Conservation (phyloP, 2,888 invertebrate genomes). For the Agonopterix subpropinquella region DNA sequence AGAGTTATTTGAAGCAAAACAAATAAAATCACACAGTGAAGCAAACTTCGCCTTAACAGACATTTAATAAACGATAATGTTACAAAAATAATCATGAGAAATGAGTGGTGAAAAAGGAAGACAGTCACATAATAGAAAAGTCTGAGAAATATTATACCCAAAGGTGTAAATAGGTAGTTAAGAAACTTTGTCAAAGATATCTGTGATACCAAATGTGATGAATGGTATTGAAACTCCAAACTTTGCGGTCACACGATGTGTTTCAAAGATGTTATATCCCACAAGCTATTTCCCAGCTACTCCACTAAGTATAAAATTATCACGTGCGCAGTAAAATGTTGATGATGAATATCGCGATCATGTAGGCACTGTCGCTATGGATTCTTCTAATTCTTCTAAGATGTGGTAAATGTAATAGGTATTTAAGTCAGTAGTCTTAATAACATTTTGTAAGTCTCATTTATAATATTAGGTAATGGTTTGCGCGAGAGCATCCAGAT, state of each 20-base stretch:
- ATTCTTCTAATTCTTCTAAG: no score
- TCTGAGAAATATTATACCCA: conserved; percentile 43
- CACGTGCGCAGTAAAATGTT: no score
- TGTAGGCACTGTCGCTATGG: no score
- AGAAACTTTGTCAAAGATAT: conserved; percentile 17
- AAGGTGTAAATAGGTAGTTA: conserved; percentile 46
- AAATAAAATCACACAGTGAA: conserved; percentile 5
- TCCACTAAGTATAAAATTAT: no score
- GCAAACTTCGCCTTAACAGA: conserved; percentile 9
- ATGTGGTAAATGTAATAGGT: no score
- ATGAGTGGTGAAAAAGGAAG: conserved; percentile 33
- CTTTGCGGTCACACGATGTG: conserved; percentile 37
- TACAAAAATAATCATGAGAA: conserved; percentile 46
- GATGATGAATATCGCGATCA: no score
- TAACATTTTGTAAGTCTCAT: no score
- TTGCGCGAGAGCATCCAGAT: no score
- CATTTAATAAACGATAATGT: conserved; percentile 9
- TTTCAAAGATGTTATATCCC: background rate
- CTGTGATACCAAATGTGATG: conserved; percentile 13
- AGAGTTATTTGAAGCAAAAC: conserved; percentile 19
- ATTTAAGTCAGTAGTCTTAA: no score
- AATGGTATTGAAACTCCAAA: conserved; percentile 32
- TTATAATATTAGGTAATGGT: no score
- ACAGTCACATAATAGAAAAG: conserved; percentile 12
- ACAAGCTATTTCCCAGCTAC: no score